Evolutionary conservation across 2,113 vertebrate species (phyloP), one percentile per base, ranked within the genome.

Genomic region (Carollia perspicillata): DNA sequence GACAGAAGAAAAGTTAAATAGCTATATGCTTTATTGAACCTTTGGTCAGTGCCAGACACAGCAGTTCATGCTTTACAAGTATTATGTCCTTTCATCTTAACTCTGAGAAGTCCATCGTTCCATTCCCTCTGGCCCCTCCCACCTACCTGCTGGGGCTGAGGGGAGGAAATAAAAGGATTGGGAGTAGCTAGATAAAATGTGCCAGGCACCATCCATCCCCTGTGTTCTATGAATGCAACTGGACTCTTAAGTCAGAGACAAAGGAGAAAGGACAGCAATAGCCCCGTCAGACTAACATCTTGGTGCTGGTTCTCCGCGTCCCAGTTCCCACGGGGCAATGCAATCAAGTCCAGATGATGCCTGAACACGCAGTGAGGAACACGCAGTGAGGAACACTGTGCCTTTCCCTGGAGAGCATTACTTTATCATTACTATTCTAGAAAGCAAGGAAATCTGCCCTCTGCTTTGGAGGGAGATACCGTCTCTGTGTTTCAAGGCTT

Each of bases 1-100:
- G 26, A 89, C 58, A 72, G 53, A 83, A 84, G 58, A 69, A 92
- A 96, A 94, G 47, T n/a, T 63, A 79, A 88, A 93, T 53, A 90
- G 72, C n/a, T 94, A 47, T 94, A 47, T 80, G 47, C 30, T 71
- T 86, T 94, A 55, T 44, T 60, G 65, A 89, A 85, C 16, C 66
- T 44, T 89, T 90, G 47, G 44, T 90, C 40, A 37, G 49, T 74
- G 58, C 53, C 81, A 28, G n/a, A 79, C 42, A 94, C 12, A 75
- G 3, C 22, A 53, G 35, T 63, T 74, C 69, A 42, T 33, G 69
- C 20, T 80, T 68, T 94, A 37, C 20, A 91, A 63, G 33, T 66
- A 40, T 51, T 65, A 37, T 72, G 35, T 37, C 55, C 68, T 78
- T 92, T 88, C 20, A 77, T 63, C 28, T 84, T 92, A 81, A 72